These are phyloP conservation scores for Mus minutoides DNA, from an alignment of 2,797 vertebrate genomes.

Conservation along the genomic window DNA sequence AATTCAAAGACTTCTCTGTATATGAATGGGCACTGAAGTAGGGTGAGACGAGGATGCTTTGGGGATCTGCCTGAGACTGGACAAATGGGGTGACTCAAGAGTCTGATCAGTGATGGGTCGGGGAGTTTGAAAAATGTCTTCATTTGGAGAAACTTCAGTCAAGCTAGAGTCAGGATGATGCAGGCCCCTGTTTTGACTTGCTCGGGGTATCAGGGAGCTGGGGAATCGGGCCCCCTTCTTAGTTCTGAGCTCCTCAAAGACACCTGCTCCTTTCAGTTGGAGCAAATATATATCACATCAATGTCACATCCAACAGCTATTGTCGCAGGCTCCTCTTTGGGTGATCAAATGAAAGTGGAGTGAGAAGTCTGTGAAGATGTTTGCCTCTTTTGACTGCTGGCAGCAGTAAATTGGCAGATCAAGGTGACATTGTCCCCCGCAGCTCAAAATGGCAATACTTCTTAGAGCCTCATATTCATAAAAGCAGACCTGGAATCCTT, in stretches of 20 bases:
- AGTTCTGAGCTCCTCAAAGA: conserved; percentile 56
- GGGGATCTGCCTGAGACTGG: not conserved
- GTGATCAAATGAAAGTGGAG: conserved; percentile 70
- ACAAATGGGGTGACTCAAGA: not conserved
- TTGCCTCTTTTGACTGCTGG: conserved; percentile 75
- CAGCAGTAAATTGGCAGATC: conserved; percentile 69
- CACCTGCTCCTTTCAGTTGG: conserved; percentile 51
- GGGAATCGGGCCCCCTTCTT: not conserved
- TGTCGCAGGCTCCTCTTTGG: conserved; percentile 59
- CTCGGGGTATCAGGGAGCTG: not conserved
- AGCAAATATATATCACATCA: conserved; percentile 72
- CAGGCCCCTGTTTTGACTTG: conserved; percentile 53
- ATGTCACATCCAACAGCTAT: conserved; percentile 50
- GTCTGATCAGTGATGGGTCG: not conserved
- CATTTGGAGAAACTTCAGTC: not conserved
- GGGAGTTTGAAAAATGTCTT: not conserved
- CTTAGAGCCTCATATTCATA: conserved; percentile 70
- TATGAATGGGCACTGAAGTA: not conserved
- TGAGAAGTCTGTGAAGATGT: conserved; percentile 64
- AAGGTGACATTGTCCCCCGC: conserved; percentile 62
- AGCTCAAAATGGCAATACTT: conserved; percentile 57
- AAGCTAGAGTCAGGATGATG: not conserved
- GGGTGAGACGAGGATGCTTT: not conserved
- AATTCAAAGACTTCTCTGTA: conserved; percentile 59
- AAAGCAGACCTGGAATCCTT: conserved; percentile 72